Evolutionary conservation across 1,140 invertebrate species (phyloP).

Genomic region (Bombus pascuorum): DNA sequence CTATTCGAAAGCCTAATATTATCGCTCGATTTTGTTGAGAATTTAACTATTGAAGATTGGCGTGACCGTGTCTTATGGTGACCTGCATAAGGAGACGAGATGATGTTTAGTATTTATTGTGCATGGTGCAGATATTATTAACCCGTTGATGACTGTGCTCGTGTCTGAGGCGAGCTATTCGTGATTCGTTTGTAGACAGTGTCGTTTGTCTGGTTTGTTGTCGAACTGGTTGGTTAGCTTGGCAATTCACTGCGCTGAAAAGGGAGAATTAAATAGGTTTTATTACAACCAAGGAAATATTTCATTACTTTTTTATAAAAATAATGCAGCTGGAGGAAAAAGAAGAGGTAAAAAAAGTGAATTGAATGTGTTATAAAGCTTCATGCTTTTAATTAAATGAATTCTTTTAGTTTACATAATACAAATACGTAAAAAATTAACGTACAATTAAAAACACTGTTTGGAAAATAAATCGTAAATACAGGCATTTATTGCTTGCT

Average conservation of each 20-base stretch:
- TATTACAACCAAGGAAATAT: background rate
- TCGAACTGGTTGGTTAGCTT: background rate
- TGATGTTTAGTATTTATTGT: constrained; percentile 23
- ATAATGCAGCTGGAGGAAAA: background rate
- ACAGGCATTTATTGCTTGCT: background rate
- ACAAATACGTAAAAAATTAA: background rate
- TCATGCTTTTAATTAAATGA: background rate
- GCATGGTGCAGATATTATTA: constrained; percentile 19
- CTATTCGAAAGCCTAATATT: background rate
- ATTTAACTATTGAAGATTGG: background rate
- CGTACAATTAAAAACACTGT: background rate
- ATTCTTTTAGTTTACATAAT: background rate
- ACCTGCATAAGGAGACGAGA: constrained; percentile 10
- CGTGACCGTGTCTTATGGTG: background rate
- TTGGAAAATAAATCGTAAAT: no score
- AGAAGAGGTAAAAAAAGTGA: background rate
- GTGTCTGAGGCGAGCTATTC: background rate
- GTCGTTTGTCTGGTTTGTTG: background rate
- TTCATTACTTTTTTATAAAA: no score
- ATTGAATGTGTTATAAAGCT: background rate
- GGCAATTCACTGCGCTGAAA: background rate
- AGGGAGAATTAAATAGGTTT: background rate
- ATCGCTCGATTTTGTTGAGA: background rate
- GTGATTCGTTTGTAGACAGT: background rate
- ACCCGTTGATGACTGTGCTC: background rate